Conservation (phyloP, 2,113 vertebrate genomes). For the Pluvianellus socialis region DNA sequence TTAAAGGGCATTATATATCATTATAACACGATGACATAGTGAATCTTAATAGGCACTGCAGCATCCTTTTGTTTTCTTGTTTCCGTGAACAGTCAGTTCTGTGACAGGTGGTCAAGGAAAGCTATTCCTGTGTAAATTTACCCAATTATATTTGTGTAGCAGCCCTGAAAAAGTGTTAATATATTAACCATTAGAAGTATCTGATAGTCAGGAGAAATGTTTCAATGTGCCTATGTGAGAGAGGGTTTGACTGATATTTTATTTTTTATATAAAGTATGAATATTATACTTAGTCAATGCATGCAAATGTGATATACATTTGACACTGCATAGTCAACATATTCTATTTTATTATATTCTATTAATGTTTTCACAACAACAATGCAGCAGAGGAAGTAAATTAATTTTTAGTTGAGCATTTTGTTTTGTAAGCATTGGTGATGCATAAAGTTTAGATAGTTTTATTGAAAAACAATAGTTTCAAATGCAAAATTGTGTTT, state of each 20-base stretch:
- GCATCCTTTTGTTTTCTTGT: slow-evolving; percentile 15
- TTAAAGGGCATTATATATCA: background rate
- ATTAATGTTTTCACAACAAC: background rate
- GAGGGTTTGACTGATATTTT: background rate
- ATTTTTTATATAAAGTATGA: background rate
- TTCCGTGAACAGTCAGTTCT: background rate
- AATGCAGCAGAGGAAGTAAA: background rate
- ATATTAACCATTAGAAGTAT: background rate
- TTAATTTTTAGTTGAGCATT: background rate
- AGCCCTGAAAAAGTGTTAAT: background rate
- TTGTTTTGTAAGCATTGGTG: background rate
- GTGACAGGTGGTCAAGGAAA: background rate
- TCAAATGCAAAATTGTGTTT: background rate
- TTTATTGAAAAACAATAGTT: background rate
- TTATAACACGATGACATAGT: background rate
- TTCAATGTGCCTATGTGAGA: background rate
- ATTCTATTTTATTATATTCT: background rate
- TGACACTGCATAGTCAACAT: background rate
- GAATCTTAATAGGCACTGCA: background rate
- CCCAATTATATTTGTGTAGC: slow-evolving; percentile 13
- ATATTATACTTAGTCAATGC: background rate
- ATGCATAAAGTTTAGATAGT: background rate
- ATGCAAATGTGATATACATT: background rate
- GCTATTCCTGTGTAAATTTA: slow-evolving; percentile 13
- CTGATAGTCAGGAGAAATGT: background rate